These are phyloP conservation scores for Lucilia sericata DNA, from an alignment of 1,140 invertebrate species.

Conservation along the genomic window DNA sequence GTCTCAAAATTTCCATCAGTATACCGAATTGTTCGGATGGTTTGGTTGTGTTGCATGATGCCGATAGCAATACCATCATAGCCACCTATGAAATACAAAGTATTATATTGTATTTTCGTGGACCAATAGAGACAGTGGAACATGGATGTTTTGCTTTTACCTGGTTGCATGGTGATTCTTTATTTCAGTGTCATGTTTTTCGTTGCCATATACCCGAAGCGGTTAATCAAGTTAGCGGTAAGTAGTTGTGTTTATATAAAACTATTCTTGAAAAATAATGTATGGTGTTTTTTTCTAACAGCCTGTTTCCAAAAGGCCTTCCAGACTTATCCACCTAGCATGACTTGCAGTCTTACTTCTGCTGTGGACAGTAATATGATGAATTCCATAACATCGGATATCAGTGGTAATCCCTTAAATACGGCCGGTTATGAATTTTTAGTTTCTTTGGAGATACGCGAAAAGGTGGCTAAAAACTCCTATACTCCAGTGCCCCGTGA, in stretches of 20 bases:
- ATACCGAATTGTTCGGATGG: slow-evolving; percentile 91
- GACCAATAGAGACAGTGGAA: slow-evolving; percentile 84
- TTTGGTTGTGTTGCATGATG: slow-evolving; percentile 88
- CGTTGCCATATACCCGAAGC: slow-evolving; percentile 96
- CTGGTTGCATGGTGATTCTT: slow-evolving; percentile 91
- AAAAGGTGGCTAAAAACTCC: slow-evolving; percentile 63
- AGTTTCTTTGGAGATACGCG: slow-evolving; percentile 77
- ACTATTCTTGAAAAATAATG: neutral
- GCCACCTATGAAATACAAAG: slow-evolving; percentile 90
- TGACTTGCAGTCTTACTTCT: slow-evolving; percentile 75
- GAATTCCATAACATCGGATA: slow-evolving; percentile 67
- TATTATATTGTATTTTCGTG: slow-evolving; percentile 95
- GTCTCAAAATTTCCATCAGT: slow-evolving; percentile 89
- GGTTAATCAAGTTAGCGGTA: slow-evolving; percentile 81
- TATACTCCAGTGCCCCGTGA: slow-evolving; percentile 86
- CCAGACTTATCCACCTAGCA: slow-evolving; percentile 81
- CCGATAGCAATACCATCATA: slow-evolving; percentile 84
- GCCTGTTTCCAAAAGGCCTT: slow-evolving; percentile 94
- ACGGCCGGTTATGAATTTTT: slow-evolving; percentile 66
- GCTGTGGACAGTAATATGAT: slow-evolving; percentile 61
- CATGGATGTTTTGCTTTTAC: slow-evolving; percentile 97
- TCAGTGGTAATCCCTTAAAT: slow-evolving; percentile 67
- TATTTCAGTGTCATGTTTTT: slow-evolving; percentile 98
- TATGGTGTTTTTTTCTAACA: slow-evolving; percentile 69
- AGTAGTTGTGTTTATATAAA: slow-evolving; percentile 53